Percentiles rank a stretch among this genome's conserved stretches.
These are phyloP conservation scores for Campopleginae sp. DNA, from an alignment of 2,888 invertebrate genomes.

Conservation along the genomic window DNA sequence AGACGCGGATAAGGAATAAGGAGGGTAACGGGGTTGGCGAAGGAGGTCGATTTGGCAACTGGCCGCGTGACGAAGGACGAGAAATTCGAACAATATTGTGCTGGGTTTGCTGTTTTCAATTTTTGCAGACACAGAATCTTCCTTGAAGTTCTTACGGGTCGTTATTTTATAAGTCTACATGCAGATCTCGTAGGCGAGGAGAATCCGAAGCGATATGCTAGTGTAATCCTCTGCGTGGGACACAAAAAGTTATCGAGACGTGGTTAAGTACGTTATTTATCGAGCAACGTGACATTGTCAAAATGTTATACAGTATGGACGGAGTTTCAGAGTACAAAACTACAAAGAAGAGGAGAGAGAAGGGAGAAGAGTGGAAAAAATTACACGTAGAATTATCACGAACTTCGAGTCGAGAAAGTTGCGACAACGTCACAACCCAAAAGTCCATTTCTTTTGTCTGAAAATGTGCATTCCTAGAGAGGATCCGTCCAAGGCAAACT, in stretches of 20 bases:
- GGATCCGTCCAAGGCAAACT: constrained; percentile 34
- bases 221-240: constrained; percentile 65
- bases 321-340: background rate
- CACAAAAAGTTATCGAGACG: constrained; percentile 53
- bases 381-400: background rate
- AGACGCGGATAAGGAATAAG: constrained; percentile 12
- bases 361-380: background rate
- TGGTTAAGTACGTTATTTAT: constrained; percentile 60
- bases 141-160: background rate
- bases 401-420: constrained; percentile 1
- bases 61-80: constrained; percentile 2
- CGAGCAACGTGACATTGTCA: constrained; percentile 57
- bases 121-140: background rate
- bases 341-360: background rate
- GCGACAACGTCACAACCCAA: constrained; percentile 31
- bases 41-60: constrained; percentile 30
- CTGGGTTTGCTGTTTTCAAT: background rate
- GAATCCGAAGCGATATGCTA: constrained; percentile 1
- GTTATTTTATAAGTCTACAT: background rate
- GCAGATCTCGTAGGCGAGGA: constrained; percentile 45
- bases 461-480: constrained; percentile 37
- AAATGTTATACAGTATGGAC: constrained; percentile 18
- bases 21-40: constrained; percentile 25
- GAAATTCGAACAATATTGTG: constrained; percentile 33
- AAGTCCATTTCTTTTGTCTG: constrained; percentile 9